These are phyloP conservation scores for Chirona hameri DNA, from an alignment of 2,888 invertebrate species.

Conservation along the genomic window DNA sequence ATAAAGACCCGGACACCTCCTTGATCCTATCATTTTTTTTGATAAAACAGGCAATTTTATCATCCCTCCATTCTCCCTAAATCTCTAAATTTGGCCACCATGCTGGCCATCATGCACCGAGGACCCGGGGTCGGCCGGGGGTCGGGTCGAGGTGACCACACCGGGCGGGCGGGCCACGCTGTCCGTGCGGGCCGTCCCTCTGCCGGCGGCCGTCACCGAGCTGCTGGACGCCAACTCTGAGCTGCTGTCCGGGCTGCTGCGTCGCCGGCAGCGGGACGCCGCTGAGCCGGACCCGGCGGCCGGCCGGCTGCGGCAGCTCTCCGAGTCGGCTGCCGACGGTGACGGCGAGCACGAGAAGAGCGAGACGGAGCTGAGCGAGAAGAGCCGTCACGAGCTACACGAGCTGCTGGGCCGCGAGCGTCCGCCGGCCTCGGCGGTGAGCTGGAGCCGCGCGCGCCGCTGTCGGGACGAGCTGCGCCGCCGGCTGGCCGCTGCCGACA, in stretches of 20 bases:
- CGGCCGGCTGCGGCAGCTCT: background rate
- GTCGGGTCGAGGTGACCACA: conserved; percentile 57
- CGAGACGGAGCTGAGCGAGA: conserved; percentile 23
- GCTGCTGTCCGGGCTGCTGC: conserved; percentile 62
- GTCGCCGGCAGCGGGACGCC: background rate
- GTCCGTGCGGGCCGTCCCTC: conserved; percentile 68
- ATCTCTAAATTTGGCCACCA: too few species aligned
- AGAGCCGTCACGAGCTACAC: background rate
- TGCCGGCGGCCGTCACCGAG: conserved; percentile 67
- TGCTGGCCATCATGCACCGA: too few species aligned
- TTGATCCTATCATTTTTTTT: too few species aligned
- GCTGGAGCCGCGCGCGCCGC: background rate
- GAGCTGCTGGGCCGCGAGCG: background rate
- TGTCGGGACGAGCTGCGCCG: background rate
- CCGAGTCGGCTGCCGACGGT: background rate
- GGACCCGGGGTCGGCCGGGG: conserved; percentile 42
- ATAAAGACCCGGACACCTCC: too few species aligned
- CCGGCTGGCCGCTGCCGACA: background rate
- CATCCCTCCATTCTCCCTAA: too few species aligned
- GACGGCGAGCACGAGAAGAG: conserved; percentile 12
- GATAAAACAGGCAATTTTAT: too few species aligned
- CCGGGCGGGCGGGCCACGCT: conserved; percentile 65
- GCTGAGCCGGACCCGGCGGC: background rate
- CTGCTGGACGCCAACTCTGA: conserved; percentile 67
- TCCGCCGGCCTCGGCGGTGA: background rate